Evolutionary conservation across 2,888 invertebrate species (phyloP).

Genomic region (Plebejus anna): DNA sequence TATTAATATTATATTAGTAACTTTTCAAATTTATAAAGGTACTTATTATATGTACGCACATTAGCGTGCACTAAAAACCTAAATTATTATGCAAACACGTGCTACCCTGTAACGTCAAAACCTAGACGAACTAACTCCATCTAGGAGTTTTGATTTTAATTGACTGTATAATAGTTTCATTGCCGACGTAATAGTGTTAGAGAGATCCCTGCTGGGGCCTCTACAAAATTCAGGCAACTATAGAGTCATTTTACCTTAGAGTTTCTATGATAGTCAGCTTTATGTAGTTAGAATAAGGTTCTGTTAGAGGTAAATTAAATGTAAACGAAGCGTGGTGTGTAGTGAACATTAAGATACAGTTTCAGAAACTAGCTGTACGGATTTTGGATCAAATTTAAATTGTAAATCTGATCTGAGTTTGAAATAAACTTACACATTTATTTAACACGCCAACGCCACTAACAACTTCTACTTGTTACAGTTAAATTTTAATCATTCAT

Average conservation of each 20-base stretch:
- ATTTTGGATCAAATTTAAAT: neutral
- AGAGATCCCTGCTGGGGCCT: neutral
- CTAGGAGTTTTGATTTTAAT: conserved; percentile 17
- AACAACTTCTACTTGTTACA: neutral
- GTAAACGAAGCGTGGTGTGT: neutral
- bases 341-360: conserved; percentile 7
- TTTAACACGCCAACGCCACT: neutral
- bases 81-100: conserved; percentile 1
- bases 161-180: conserved; percentile 19
- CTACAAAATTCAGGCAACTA: conserved; percentile 5
- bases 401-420: neutral
- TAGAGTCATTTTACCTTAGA: neutral
- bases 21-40: no score
- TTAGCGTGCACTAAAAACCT: neutral
- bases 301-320: neutral
- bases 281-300: neutral
- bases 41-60: neutral
- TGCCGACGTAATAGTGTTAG: conserved; percentile 2
- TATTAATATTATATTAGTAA: no score
- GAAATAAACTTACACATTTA: neutral
- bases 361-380: conserved; percentile 5
- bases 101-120: neutral
- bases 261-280: neutral
- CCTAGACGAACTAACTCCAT: conserved; percentile 10
- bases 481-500: neutral